These are phyloP conservation scores for Apamea crenata DNA, from an alignment of 2,888 invertebrate species.

Conservation along the genomic window DNA sequence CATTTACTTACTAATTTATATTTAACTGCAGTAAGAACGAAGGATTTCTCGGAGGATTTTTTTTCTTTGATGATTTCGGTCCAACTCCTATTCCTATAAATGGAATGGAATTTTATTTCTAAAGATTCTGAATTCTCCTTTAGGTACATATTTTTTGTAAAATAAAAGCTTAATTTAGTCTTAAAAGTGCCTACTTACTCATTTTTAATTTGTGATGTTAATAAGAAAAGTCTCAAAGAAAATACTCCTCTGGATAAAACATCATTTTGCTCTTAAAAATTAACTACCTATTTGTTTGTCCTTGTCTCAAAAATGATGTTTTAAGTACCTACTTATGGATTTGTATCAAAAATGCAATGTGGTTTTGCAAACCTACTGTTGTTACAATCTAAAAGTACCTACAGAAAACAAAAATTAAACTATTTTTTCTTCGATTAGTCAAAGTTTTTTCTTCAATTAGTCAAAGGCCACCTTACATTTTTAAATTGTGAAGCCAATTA, in stretches of 20 bases:
- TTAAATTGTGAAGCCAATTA: slow-evolving; percentile 58
- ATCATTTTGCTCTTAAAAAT: slow-evolving; percentile 26
- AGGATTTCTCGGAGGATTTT: neutral
- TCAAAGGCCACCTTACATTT: slow-evolving; percentile 46
- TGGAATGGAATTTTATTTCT: neutral
- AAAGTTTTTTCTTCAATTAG: neutral
- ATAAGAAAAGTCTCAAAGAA: slow-evolving; percentile 5
- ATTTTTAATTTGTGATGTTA: neutral
- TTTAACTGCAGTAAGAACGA: slow-evolving; percentile 44
- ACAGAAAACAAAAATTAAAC: neutral
- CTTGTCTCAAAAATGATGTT: slow-evolving; percentile 46
- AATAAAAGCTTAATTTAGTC: neutral
- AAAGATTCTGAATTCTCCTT: neutral
- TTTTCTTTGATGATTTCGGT: slow-evolving; percentile 12
- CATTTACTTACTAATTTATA: neutral
- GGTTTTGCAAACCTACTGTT: slow-evolving; percentile 4
- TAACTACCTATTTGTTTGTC: slow-evolving; percentile 10
- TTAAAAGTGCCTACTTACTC: neutral
- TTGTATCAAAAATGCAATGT: slow-evolving; percentile 52
- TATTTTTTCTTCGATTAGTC: neutral
- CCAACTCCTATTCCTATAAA: neutral
- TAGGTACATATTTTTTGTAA: neutral
- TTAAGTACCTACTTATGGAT: slow-evolving; percentile 28
- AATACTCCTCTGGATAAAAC: slow-evolving; percentile 29
- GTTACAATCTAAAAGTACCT: neutral